These are phyloP conservation scores for Myoxocephalus aenaeus DNA, from an alignment of 2,797 vertebrate species.

Conservation along the genomic window DNA sequence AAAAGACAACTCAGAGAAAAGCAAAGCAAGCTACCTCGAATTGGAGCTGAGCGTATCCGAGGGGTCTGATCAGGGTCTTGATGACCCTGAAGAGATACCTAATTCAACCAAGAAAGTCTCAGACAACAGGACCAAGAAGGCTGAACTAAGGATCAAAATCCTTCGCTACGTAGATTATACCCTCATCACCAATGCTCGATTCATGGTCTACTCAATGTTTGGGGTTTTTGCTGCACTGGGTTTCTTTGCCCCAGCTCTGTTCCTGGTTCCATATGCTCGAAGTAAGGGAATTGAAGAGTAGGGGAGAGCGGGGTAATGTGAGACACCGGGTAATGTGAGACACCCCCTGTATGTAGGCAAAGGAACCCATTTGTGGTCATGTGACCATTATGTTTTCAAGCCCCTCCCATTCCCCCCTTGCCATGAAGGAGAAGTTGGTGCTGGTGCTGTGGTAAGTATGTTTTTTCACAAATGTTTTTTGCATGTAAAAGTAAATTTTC, in stretches of 20 bases:
- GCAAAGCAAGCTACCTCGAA: not conserved
- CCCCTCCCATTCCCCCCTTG: no score
- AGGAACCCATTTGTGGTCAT: no score
- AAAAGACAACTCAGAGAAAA: slow-evolving; percentile 17
- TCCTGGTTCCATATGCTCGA: slow-evolving; percentile 82
- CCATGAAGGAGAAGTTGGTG: no score
- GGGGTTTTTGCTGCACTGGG: slow-evolving; percentile 83
- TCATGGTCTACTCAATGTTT: slow-evolving; percentile 84
- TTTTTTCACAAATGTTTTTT: no score
- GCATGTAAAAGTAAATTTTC: no score
- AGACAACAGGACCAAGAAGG: not conserved
- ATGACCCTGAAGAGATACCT: slow-evolving; percentile 7
- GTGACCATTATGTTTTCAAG: no score
- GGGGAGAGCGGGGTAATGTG: no score
- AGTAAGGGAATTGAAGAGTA: slow-evolving; percentile 82
- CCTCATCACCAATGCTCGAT: slow-evolving; percentile 68
- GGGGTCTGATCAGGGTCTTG: not conserved
- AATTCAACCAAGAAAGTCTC: not conserved
- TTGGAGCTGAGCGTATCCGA: slow-evolving; percentile 15
- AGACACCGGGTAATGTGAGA: no score
- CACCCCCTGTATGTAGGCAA: no score
- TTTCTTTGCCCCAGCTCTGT: slow-evolving; percentile 82
- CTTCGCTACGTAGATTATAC: slow-evolving; percentile 73
- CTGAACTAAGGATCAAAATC: slow-evolving; percentile 47
- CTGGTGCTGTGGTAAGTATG: no score